Base-by-base conservation (phyloP, 2,797 vertebrate species). In the Leptatherina wallacei region DNA sequence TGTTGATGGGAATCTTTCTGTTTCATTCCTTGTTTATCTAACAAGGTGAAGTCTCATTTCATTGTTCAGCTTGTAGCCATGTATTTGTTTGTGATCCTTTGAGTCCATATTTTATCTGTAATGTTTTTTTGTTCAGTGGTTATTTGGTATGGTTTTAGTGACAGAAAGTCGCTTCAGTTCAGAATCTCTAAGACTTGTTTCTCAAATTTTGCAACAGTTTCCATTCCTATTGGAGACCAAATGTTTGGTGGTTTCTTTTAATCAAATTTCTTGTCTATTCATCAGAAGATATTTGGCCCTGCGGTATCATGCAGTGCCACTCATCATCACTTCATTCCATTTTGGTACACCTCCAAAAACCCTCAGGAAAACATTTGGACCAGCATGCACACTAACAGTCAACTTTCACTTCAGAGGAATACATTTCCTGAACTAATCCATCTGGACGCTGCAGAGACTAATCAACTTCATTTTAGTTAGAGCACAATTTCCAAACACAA, bases 61-160 rank as follows among this genome's bases (percentile, higher is more conserved):
- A 20, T 9, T 68, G 40, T 59, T 57, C 14, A 42, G 20, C 18
- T 61, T 61, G 14, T 18, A 61, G 35, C 12, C 3, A 60, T 60
- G 6, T 9, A 60, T 40, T n/a, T 67, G 27, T 40, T 44, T 42
- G 40, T 32, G 3, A 10, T 56, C 12, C 40, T 65, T 65, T 67
- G 12, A 52, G 12, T 55, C 13, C 27, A 29, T 16, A 29, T 55
- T 13, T 29, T 30, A 55, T 30, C 2, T 55, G 52, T 16, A 14
- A 5, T 55, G 5, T 7, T 27, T 29, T 29, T 32, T 22, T 54
- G 24, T 27, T 29, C 13, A 29, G 14, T 29, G 3, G 6, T 27
- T 27, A 0, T 14, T 54, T 29, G 22, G 11, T 51, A 22, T 29
- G 24, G 2, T 52, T 52, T 52, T 27, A 52, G 11, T 52, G 22